Evolutionary conservation across 2,888 invertebrate genomes (phyloP).

Genomic region (Perdita meconis): DNA sequence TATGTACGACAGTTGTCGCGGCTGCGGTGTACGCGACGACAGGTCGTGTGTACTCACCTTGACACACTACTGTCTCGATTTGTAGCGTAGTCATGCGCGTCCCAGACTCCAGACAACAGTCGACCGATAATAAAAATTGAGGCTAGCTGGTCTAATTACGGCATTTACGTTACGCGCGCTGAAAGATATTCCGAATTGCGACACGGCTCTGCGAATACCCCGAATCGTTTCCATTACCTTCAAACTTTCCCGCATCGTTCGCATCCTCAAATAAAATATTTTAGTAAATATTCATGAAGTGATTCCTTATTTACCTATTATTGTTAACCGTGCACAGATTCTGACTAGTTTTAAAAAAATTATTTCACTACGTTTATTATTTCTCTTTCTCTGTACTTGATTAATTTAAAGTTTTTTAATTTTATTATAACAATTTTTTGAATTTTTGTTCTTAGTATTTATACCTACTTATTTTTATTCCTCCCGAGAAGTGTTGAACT

Average conservation of each 20-base stretch:
- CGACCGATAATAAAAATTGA: constrained; percentile 69
- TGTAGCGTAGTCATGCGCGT: constrained; percentile 68
- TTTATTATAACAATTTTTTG: too few species aligned
- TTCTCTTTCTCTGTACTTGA: too few species aligned
- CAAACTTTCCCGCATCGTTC: not conserved
- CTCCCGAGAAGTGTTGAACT: too few species aligned
- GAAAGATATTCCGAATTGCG: constrained; percentile 38
- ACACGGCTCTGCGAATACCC: constrained; percentile 20
- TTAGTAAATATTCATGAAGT: too few species aligned
- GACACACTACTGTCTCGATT: constrained; percentile 68
- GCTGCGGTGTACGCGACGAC: constrained; percentile 9
- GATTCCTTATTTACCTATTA: too few species aligned
- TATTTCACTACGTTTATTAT: too few species aligned
- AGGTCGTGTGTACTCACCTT: constrained; percentile 61
- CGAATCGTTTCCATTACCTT: not conserved
- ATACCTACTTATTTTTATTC: too few species aligned
- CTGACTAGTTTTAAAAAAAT: too few species aligned
- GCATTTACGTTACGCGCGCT: constrained; percentile 25
- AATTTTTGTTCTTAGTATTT: too few species aligned
- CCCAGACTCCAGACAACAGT: constrained; percentile 64
- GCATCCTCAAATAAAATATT: not conserved
- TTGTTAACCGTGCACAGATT: too few species aligned
- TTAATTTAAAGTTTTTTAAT: too few species aligned
- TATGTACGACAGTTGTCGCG: constrained; percentile 32
- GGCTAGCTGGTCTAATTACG: constrained; percentile 68